Conservation (phyloP, 2,888 invertebrate species). For the Protodeltote pygarga region DNA sequence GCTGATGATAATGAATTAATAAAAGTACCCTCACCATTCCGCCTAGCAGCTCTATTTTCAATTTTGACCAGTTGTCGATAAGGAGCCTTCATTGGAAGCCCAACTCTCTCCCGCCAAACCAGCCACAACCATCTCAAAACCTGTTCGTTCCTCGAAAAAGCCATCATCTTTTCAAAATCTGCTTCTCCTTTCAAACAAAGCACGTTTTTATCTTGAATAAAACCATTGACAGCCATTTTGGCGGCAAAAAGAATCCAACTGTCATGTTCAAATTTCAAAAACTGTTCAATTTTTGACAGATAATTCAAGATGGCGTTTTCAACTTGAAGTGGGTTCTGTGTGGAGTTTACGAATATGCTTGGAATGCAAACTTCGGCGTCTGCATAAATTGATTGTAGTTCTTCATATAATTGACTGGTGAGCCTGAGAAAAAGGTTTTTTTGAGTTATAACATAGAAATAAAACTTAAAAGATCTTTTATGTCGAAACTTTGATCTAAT, state of each 20-base stretch:
- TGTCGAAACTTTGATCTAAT: too few species aligned
- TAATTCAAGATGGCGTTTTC: slow-evolving; percentile 67
- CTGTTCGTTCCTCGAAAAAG: slow-evolving; percentile 72
- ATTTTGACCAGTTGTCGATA: slow-evolving; percentile 85
- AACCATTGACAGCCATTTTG: slow-evolving; percentile 43
- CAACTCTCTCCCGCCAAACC: slow-evolving; percentile 89
- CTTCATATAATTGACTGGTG: slow-evolving; percentile 77
- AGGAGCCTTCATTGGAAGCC: slow-evolving; percentile 83
- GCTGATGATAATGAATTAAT: too few species aligned
- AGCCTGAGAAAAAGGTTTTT: slow-evolving; percentile 75
- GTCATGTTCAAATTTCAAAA: slow-evolving; percentile 30
- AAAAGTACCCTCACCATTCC: slow-evolving; percentile 84
- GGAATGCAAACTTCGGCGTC: slow-evolving; percentile 86
- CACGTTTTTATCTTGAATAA: slow-evolving; percentile 21
- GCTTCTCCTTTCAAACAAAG: slow-evolving; percentile 88
- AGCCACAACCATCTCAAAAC: slow-evolving; percentile 89
- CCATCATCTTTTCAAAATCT: slow-evolving; percentile 88
- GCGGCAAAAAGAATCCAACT: slow-evolving; percentile 44
- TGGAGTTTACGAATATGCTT: slow-evolving; percentile 37
- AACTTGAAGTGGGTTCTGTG: slow-evolving; percentile 52
- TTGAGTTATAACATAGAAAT: slow-evolving; percentile 3
- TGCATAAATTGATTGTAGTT: slow-evolving; percentile 87
- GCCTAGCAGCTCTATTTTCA: slow-evolving; percentile 88
- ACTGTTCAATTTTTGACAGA: slow-evolving; percentile 49
- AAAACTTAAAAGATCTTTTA: too few species aligned